Conservation (phyloP, 2,888 invertebrate species). For the Hololepta plana region DNA sequence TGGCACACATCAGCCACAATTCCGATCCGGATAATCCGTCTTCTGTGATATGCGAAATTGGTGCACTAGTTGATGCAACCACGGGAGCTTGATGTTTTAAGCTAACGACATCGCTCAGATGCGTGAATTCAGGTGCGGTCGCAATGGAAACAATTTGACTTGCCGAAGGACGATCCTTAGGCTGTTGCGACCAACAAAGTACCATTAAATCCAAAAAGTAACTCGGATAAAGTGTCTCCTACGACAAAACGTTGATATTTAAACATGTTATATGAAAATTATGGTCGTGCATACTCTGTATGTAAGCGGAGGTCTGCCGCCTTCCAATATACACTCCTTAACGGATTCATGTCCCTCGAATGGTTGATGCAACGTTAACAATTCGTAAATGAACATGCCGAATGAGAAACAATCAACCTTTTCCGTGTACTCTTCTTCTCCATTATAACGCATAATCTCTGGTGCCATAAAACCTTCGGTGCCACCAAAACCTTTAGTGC, state of each 20-base stretch:
- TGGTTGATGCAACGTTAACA: conserved; percentile 81
- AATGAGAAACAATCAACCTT: conserved; percentile 99
- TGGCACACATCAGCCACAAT: conserved; percentile 56
- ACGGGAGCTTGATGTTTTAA: conserved; percentile 50
- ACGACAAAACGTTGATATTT: conserved; percentile 9
- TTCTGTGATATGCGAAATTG: conserved; percentile 32
- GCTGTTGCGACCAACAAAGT: conserved; percentile 83
- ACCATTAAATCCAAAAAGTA: conserved; percentile 90
- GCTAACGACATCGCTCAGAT: conserved; percentile 61
- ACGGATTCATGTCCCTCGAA: conserved; percentile 95
- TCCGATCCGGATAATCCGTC: conserved; percentile 41
- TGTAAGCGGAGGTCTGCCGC: conserved; percentile 77
- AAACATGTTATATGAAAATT: conserved; percentile 2
- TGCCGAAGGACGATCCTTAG: conserved; percentile 77
- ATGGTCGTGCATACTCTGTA: conserved; percentile 61
- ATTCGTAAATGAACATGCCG: conserved; percentile 95
- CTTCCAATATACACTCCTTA: conserved; percentile 90
- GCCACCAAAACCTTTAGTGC: conserved; percentile 94
- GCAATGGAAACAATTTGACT: conserved; percentile 87
- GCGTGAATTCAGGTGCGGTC: conserved; percentile 85
- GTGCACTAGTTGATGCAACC: conserved; percentile 38
- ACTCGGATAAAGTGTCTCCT: conserved; percentile 69
- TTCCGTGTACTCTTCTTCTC: conserved; percentile 96
- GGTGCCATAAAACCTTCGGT: conserved; percentile 99
- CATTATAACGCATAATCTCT: conserved; percentile 94